Percentiles rank a stretch among this genome's conserved stretches.
These are phyloP conservation scores for Drosophila orena DNA, from an alignment of 1,140 invertebrate genomes.

Conservation along the genomic window DNA sequence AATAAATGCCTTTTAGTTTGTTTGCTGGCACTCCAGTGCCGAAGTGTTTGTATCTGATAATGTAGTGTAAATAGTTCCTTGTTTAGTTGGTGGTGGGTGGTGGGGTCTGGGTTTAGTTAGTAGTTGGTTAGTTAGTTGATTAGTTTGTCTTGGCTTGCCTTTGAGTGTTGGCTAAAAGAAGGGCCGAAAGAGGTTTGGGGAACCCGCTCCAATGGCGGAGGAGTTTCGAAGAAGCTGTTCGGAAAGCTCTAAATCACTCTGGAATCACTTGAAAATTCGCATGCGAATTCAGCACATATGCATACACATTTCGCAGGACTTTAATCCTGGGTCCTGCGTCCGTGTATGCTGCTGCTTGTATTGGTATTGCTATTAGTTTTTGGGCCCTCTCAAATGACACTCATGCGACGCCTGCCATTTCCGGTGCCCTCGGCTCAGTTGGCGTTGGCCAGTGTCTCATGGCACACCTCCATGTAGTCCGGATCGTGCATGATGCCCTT, in stretches of 20 bases:
- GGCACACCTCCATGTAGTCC: slow-evolving; percentile 97
- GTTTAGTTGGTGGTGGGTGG: slow-evolving; percentile 40
- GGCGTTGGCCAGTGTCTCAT: slow-evolving; percentile 87
- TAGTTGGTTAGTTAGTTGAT: slow-evolving; percentile 46
- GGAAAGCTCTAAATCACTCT: slow-evolving; percentile 40
- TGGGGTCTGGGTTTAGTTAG: slow-evolving; percentile 38
- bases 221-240: slow-evolving; percentile 36
- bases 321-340: slow-evolving; percentile 19
- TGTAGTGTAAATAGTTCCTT: slow-evolving; percentile 71
- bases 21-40: slow-evolving; percentile 56
- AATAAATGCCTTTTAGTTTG: slow-evolving; percentile 82
- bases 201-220: slow-evolving; percentile 23
- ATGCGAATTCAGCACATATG: slow-evolving; percentile 47
- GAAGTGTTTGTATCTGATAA: slow-evolving; percentile 56
- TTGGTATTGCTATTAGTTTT: slow-evolving; percentile 44
- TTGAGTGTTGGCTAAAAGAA: slow-evolving; percentile 38
- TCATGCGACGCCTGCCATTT: slow-evolving; percentile 82
- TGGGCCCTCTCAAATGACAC: slow-evolving; percentile 76
- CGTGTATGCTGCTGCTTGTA: slow-evolving; percentile 43
- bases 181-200: slow-evolving; percentile 30
- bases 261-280: slow-evolving; percentile 70
- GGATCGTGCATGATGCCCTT: slow-evolving; percentile 97
- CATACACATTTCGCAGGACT: not conserved
- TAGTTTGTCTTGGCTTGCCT: slow-evolving; percentile 47
- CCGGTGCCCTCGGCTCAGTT: slow-evolving; percentile 81